A percentile compares a stretch with the other conserved stretches of the same genome.
These are phyloP conservation scores for Crocallis elinguaria DNA, from an alignment of 2,888 invertebrate species.

Conservation along the genomic window DNA sequence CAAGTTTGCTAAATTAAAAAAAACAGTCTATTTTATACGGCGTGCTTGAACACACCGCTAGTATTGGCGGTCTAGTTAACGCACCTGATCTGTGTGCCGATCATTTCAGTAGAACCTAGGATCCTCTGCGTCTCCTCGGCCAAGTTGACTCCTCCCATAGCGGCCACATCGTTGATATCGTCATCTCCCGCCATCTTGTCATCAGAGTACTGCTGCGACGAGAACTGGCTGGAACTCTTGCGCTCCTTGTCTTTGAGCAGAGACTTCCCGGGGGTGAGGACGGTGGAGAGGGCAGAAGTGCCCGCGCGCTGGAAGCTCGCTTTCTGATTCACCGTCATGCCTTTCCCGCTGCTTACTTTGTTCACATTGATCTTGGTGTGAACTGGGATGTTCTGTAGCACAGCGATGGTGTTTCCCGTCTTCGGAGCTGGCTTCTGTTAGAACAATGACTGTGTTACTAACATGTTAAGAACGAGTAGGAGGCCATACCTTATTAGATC, in stretches of 20 bases:
- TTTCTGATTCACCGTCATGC: constrained; percentile 80
- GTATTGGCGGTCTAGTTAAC: not conserved
- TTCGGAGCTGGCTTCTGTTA: constrained; percentile 55
- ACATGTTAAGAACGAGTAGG: too few relatives aligned
- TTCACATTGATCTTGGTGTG: constrained; percentile 69
- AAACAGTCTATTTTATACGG: too few relatives aligned
- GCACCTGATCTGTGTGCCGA: constrained; percentile 91
- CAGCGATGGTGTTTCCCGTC: constrained; percentile 64
- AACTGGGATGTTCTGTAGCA: constrained; percentile 75
- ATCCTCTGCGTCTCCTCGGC: constrained; percentile 98
- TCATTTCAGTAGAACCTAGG: constrained; percentile 94
- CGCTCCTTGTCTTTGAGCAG: constrained; percentile 91
- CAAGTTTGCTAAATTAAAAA: too few relatives aligned
- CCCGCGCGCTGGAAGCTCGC: constrained; percentile 63
- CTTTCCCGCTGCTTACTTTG: constrained; percentile 66
- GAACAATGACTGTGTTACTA: not conserved
- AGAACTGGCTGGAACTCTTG: constrained; percentile 74
- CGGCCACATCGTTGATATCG: constrained; percentile 99
- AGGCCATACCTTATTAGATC: too few relatives aligned
- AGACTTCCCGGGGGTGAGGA: constrained; percentile 83
- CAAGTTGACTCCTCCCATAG: constrained; percentile 99
- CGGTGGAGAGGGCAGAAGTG: constrained; percentile 60
- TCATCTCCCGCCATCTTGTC: constrained; percentile 92
- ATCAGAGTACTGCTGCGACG: constrained; percentile 67
- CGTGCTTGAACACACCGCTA: too few relatives aligned